Evolutionary conservation across 2,113 vertebrate species (phyloP).

Genomic region (Leptobrachium leishanense): DNA sequence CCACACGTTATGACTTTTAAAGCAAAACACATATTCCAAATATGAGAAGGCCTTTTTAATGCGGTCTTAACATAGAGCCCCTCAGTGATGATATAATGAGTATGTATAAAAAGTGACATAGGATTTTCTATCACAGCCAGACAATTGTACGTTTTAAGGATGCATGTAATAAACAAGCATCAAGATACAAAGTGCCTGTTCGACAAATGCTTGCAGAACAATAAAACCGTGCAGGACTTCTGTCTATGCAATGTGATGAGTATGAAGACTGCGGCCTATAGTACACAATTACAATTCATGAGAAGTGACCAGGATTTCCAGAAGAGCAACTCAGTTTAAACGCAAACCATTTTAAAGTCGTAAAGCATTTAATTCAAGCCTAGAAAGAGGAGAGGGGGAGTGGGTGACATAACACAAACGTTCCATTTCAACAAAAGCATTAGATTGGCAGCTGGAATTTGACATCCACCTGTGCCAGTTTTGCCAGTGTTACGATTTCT

Average conservation of each 20-base stretch:
- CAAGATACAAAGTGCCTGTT: background rate
- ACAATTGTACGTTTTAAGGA: background rate
- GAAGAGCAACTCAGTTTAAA: constrained; percentile 53
- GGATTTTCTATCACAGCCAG: background rate
- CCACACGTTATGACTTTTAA: too few relatives aligned
- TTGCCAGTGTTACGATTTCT: constrained; percentile 92
- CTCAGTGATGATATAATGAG: too few relatives aligned
- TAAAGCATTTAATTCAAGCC: constrained; percentile 55
- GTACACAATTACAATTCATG: constrained; percentile 11
- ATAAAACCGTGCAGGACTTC: background rate
- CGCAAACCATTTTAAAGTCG: constrained; percentile 56
- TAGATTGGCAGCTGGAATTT: constrained; percentile 94
- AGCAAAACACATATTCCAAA: too few relatives aligned
- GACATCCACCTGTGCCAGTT: constrained; percentile 94
- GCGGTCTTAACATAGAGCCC: too few relatives aligned
- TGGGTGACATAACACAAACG: constrained; percentile 62
- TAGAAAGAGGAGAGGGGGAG: constrained; percentile 51
- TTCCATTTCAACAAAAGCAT: constrained; percentile 46
- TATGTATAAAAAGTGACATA: too few relatives aligned
- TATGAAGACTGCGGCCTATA: background rate
- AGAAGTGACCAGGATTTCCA: constrained; percentile 15
- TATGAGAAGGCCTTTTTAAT: too few relatives aligned
- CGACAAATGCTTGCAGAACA: background rate
- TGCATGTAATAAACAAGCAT: background rate
- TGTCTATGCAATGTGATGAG: background rate